Conservation (phyloP, 2,797 vertebrate species). For the Clarias platycephalus region DNA sequence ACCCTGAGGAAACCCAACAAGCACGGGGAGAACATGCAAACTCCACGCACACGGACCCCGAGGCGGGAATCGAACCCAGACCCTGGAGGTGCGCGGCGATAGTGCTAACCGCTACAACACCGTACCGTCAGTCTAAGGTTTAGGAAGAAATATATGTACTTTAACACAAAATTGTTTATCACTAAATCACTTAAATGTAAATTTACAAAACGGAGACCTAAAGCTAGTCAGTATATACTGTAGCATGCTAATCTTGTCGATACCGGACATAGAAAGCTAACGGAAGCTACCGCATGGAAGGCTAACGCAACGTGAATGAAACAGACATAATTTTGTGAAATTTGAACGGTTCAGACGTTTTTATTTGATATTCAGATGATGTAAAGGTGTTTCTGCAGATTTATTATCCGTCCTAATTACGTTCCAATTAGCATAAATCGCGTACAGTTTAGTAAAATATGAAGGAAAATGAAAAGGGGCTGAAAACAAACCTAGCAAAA, state of each 20-base stretch:
- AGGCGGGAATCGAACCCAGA: too few species aligned
- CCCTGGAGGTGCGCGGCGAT: too few species aligned
- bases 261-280: not conserved
- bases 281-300: not conserved
- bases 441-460: not conserved
- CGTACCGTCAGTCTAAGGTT: not conserved
- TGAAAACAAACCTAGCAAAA: not conserved
- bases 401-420: not conserved
- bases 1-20: too few species aligned
- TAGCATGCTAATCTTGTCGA: not conserved
- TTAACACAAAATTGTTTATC: conserved; percentile 1
- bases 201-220: not conserved
- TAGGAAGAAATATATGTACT: not conserved
- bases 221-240: not conserved
- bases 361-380: not conserved
- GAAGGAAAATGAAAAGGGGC: not conserved
- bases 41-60: too few species aligned
- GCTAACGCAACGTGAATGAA: not conserved
- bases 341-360: not conserved
- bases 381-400: not conserved
- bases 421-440: not conserved
- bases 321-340: not conserved
- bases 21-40: too few species aligned
- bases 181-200: not conserved
- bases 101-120: too few species aligned